Conservation (phyloP, 1,140 invertebrate genomes). For the Halesus radiatus region DNA sequence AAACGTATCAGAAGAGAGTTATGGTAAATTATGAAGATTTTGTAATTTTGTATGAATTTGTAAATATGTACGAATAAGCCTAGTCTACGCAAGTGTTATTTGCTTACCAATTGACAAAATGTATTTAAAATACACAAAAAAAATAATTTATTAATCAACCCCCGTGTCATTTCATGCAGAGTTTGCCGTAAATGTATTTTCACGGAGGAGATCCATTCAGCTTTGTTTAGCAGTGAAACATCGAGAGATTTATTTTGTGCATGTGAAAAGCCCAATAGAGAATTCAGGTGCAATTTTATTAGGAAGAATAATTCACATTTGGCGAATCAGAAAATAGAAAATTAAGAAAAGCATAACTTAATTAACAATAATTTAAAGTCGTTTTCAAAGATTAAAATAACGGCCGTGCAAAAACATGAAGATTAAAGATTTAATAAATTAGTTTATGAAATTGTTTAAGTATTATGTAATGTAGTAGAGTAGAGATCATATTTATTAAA, state of each 20-base stretch:
- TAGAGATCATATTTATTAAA: conserved; percentile 14
- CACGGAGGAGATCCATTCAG: conserved; percentile 9
- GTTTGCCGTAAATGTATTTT: background rate
- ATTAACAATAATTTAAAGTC: background rate
- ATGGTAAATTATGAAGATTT: no score
- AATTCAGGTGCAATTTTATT: conserved; percentile 26
- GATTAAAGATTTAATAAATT: background rate
- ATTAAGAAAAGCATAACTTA: conserved; percentile 15
- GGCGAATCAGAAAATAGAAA: conserved; percentile 1
- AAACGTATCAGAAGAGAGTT: no score
- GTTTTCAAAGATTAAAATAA: conserved; percentile 11
- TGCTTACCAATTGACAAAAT: conserved; percentile 13
- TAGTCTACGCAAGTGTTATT: background rate
- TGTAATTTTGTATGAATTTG: no score
- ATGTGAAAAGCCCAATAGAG: conserved; percentile 25
- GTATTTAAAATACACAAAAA: background rate
- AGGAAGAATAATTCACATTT: conserved; percentile 23
- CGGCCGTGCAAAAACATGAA: conserved; percentile 29
- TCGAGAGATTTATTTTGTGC: conserved; percentile 27
- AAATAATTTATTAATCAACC: background rate
- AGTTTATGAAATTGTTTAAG: conserved; percentile 22
- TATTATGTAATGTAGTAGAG: conserved; percentile 22
- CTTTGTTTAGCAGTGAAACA: conserved; percentile 22
- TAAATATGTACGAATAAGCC: no score
- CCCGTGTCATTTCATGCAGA: conserved; percentile 1